phyloP scores from a whole-genome alignment of 2,888 invertebrate species.

The Torymus texanus region DNA sequence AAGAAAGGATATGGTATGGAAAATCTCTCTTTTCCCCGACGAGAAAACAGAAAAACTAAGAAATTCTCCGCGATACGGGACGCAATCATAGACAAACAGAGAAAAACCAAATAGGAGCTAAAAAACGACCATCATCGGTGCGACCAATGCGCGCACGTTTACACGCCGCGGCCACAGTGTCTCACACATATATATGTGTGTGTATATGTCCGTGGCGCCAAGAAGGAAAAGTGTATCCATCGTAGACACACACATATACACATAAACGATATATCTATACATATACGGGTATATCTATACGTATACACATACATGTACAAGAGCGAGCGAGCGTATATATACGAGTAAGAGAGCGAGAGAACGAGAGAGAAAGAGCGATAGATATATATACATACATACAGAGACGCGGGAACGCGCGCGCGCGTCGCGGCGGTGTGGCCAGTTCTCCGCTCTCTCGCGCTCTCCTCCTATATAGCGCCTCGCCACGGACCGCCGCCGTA shows the following conservation, averaged over 20 bases:
- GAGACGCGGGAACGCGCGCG: not conserved
- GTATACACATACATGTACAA: not conserved
- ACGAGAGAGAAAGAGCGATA: not conserved
- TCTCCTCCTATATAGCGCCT: slow-evolving; percentile 49
- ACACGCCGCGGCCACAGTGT: too few species aligned
- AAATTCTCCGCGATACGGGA: too few species aligned
- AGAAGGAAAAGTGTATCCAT: slow-evolving; percentile 66
- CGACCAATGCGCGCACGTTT: too few species aligned
- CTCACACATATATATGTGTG: too few species aligned
- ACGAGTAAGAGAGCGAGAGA: not conserved
- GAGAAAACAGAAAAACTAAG: too few species aligned
- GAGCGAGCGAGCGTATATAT: not conserved
- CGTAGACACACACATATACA: not conserved
- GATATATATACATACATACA: not conserved
- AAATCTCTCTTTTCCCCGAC: too few species aligned
- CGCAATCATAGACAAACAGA: too few species aligned
- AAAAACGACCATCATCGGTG: too few species aligned
- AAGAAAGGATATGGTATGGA: too few species aligned
- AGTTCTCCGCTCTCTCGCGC: slow-evolving; percentile 18
- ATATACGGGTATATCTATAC: slow-evolving; percentile 4
- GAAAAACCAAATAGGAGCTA: too few species aligned
- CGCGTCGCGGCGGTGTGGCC: slow-evolving; percentile 10
- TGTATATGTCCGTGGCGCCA: slow-evolving; percentile 74
- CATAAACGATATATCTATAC: slow-evolving; percentile 10
- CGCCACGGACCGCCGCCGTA: slow-evolving; percentile 35